These are phyloP conservation scores for Rhynchomys soricoides DNA, from an alignment of 2,113 vertebrate species.

Conservation along the genomic window DNA sequence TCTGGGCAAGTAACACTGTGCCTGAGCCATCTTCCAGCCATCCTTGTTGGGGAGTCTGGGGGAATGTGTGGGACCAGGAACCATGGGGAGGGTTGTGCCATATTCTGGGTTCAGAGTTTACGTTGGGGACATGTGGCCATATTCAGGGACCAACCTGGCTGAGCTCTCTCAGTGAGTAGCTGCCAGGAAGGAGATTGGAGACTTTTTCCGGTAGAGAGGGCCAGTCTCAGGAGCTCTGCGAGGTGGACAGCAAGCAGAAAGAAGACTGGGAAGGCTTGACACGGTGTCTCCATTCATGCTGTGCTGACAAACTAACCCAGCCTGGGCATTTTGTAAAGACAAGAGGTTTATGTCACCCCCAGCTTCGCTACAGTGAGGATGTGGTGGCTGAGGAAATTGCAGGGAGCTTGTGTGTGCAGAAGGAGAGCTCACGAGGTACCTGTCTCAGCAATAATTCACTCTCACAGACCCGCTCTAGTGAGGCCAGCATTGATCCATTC, in stretches of 20 bases:
- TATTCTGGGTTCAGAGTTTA: not conserved
- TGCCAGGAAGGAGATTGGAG: accelerated
- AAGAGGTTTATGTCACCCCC: not conserved
- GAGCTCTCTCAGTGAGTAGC: not conserved
- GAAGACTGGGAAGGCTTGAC: not conserved
- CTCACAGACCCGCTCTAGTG: not conserved
- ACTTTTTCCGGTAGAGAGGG: not conserved
- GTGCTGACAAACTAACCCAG: not conserved
- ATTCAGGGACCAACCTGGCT: not conserved
- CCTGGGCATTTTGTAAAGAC: not conserved
- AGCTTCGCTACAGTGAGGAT: not conserved
- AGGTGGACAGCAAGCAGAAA: not conserved
- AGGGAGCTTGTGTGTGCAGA: not conserved
- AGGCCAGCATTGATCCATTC: not conserved
- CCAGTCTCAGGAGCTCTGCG: not conserved
- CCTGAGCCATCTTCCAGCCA: not conserved
- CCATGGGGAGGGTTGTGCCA: accelerated
- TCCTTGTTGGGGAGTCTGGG: too few relatives aligned
- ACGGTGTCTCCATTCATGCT: not conserved
- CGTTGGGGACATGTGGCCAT: not conserved
- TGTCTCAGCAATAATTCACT: not conserved
- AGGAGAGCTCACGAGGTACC: not conserved
- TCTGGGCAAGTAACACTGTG: not conserved
- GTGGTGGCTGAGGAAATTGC: not conserved
- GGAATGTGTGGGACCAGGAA: not conserved